phyloP scores from a whole-genome alignment of 2,113 vertebrate species.

The Amazona vittata region DNA sequence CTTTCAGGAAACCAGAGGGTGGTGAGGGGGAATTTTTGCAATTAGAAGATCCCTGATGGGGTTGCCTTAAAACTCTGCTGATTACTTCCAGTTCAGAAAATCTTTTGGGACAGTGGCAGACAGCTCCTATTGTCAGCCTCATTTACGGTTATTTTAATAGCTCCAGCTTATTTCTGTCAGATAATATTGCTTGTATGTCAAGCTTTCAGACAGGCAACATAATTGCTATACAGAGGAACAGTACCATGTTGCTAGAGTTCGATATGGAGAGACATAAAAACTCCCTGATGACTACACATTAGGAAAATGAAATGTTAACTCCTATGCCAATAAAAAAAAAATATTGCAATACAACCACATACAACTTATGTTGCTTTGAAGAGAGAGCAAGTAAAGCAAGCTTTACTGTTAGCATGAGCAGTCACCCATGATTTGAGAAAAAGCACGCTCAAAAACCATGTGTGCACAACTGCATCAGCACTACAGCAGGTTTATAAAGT shows the following conservation, averaged over 20 bases:
- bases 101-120: constrained; percentile 80
- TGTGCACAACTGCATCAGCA: background rate
- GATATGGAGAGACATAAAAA: background rate
- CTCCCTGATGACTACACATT: constrained; percentile 21
- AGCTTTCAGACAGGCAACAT: constrained; percentile 27
- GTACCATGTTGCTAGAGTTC: background rate
- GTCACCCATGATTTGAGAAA: background rate
- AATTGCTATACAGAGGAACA: constrained; percentile 56
- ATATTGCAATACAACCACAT: constrained; percentile 18
- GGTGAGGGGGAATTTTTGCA: background rate
- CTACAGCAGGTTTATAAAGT: background rate
- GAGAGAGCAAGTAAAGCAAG: background rate
- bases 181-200: constrained; percentile 40
- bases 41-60: constrained; percentile 70
- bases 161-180: constrained; percentile 70
- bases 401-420: background rate
- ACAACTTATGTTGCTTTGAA: background rate
- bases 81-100: constrained; percentile 86
- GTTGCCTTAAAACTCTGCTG: constrained; percentile 68
- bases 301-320: constrained; percentile 42
- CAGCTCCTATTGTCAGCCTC: constrained; percentile 78
- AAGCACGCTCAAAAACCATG: background rate
- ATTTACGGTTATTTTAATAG: constrained; percentile 78
- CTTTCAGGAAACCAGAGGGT: constrained; percentile 22
- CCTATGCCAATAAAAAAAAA: background rate